Base-by-base conservation (phyloP, 2,888 invertebrate species). In the Hyposoter didymator region DNA sequence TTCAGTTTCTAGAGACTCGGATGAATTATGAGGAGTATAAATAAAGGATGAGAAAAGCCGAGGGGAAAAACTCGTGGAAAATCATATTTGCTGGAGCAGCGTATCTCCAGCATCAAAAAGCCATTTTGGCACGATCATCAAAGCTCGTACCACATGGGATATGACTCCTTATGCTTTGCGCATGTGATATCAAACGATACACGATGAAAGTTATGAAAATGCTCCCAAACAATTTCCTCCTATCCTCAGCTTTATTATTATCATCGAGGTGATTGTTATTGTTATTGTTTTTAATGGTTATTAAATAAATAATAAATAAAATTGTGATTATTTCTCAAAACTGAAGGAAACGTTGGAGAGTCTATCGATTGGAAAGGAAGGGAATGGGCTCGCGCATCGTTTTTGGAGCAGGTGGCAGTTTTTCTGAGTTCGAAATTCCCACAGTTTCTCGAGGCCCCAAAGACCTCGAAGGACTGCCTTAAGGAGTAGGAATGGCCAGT, bases 11-110 rank as follows among this genome's bases (percentile, higher is more conserved):
- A 19, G 67, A 69, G 22, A 69, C 22, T 19, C 22, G 67, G 14
- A 69, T 69, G 45, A 22, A 69, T 69, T 43, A 69, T 45, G 5
- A 12, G 45, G 22, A 69, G 52, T 39, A 76, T 82, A 78, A 47
- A 75, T 47, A 43, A 69, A 69, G 22, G 45, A 22, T 69, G 67
- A 43, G 45, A 12, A 69, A 43, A 17, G 5, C 43, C 67, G 45
- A 52, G 35, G 22, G 55, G 49, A 82, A 85, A 79, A 84, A 85
- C 85, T 66, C 72, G 43, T 78, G 82, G 84, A 84, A 84, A 82
- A 82, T 87, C 74, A 78, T 78, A 73, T 19, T 52, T 72, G 39
- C 72, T n/a, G 0, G 2, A 22, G 39, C 8, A 43, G 19, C 43
- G 43, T 14, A 22, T 10, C 22, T 22, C 66, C 49, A 78, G 45